Base-by-base conservation (phyloP, 2,797 vertebrate genomes). In the Monodelphis domestica region DNA sequence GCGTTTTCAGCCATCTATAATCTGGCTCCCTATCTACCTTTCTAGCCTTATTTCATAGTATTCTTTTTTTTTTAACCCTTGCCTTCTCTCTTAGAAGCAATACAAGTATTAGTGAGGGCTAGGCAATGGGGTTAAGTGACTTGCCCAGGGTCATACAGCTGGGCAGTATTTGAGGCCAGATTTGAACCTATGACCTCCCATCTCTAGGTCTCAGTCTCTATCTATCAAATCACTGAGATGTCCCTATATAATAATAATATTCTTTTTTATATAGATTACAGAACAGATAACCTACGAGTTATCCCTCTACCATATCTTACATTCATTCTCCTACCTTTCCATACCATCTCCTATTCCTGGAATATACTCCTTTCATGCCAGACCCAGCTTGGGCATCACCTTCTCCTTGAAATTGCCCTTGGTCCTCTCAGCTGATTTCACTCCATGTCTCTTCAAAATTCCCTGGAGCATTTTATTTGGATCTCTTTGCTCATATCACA, bases 321-420 rank as follows among this genome's bases (percentile, higher is more conserved):
- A 78, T 78, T 53, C 38, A 33, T 88, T 54, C 28, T 11, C 28
- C 50, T 14, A 4, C 24, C 4, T 84, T 10, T 33, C 57, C 53
- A 38, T 56, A 15, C 0, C 29, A 54, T 87, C 63, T 38, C 15
- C 12, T 12, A 9, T 0, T 53, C 30, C 54, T 93, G 54, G 12
- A 33, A 17, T 53, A 84, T 3, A 0, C 26, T 91, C 38, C 50
- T 53, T 28, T 53, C 52, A 24, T 78, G 38, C 45, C 70, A 87
- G 59, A 15, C 38, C 84, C 15, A 50, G 38, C 59, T 89, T 52
- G 89, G 51, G 96, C 3, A 89, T 24, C 4, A 0, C 51, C 55
- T 93, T 51, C 26, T 96, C n/a, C 51, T 90, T 55, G 63, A 50
- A 89, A 50, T 54, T 70, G 91, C 12, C 15, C 57, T 15, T n/a